Conservation (phyloP, 1,140 invertebrate species). For the Pogonomyrmex californicus region DNA sequence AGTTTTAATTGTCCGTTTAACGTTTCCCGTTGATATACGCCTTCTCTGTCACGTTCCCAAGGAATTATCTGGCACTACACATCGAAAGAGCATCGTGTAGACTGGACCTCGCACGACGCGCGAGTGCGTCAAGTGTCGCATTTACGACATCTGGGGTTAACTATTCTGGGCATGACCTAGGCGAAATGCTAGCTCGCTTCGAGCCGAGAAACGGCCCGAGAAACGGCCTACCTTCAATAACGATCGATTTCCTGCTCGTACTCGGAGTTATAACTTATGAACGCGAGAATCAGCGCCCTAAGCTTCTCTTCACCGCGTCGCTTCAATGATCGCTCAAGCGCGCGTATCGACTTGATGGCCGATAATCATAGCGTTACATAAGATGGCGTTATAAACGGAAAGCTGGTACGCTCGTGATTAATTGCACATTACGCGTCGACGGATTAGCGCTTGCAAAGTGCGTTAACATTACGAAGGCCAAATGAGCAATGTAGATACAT, state of each 20-base stretch:
- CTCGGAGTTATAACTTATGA: slow-evolving; percentile 24
- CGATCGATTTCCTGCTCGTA: slow-evolving; percentile 60
- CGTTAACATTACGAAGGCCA: neutral
- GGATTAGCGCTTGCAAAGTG: slow-evolving; percentile 29
- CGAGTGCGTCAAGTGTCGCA: slow-evolving; percentile 11
- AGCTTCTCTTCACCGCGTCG: slow-evolving; percentile 1
- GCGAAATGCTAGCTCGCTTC: slow-evolving; percentile 58
- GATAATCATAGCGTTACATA: slow-evolving; percentile 45
- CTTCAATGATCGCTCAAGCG: slow-evolving; percentile 36
- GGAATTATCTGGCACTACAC: neutral
- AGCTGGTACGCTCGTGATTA: slow-evolving; percentile 41
- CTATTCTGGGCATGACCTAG: slow-evolving; percentile 68
- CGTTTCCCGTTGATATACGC: neutral
- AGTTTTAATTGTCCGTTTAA: neutral
- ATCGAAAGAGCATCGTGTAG: neutral
- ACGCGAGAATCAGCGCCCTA: slow-evolving; percentile 25
- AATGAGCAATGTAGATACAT: neutral
- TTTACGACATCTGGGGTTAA: slow-evolving; percentile 47
- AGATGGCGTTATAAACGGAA: slow-evolving; percentile 32
- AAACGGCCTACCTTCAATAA: slow-evolving; percentile 44
- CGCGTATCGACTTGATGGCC: slow-evolving; percentile 9
- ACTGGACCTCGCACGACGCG: neutral
- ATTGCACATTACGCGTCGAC: slow-evolving; percentile 13
- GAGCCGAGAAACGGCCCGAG: no score
- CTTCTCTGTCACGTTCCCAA: neutral